Evolutionary conservation across 2,888 invertebrate genomes (phyloP), one percentile per base, ranked within the genome.

Genomic region (Brachyptera risi): DNA sequence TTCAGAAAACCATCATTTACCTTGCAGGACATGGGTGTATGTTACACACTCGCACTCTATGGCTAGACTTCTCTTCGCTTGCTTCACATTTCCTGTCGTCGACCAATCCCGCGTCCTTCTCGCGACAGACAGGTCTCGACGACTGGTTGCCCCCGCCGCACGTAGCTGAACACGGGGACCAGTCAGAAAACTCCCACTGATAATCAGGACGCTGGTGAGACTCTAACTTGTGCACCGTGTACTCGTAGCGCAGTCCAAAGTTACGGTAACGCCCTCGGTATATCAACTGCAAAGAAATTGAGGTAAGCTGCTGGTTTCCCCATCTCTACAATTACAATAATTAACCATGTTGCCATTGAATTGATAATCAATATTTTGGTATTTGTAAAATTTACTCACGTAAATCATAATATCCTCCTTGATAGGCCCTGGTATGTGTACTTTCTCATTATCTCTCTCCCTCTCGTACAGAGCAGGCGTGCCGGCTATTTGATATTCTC

Each of bases 401-500:
- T 90, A 88, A 73, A 93, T 80, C 73, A 87, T 82, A 67, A 93
- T 86, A 67, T 89, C 84, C 76, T 92, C 89, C 65, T 83, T 81
- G 64, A 92, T 83, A 23, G 93, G 93, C 68, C 92, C 93, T 56
- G 87, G 85, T 69, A 93, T 90, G 68, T 82, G 80, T 24, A 94
- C 83, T 73, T 85, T 87, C 74, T 94, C 94, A 78, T 85, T 84
- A 70, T 91, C 87, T 69, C 86, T 81, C 68, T 85, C 84, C 67
- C 91, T 79, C 74, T 86, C 85, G 76, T 94, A 94, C 64, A 90
- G 81, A 54, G 91, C 85, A 66, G 86, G 84, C 1, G 90, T 82
- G 56, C 90, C 90, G 15, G 89, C 92, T 58, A 91, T 87, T 66
- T 84, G 81, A 73, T 92, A 92, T 75, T 92, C 92, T 9, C 89